A percentile compares a stretch with the other conserved stretches of the same genome.
These are phyloP conservation scores for Aradophagus sp. DNA, from an alignment of 1,140 invertebrate genomes.

Conservation along the genomic window DNA sequence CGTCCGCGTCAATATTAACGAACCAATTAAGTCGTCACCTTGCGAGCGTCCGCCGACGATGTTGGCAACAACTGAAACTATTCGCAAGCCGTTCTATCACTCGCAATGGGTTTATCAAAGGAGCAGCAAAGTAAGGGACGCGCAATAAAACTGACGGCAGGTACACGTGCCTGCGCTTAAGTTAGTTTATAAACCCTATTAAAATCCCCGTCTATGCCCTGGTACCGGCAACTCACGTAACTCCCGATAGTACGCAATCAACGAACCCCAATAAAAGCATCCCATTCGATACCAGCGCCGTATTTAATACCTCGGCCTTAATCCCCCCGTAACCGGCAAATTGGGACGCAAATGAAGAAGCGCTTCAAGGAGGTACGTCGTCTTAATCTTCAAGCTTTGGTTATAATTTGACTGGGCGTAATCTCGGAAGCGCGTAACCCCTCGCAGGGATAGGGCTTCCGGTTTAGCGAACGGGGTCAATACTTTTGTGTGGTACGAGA, in stretches of 20 bases:
- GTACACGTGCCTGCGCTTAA: constrained; percentile 2
- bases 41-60: no score
- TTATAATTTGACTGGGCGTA: constrained; percentile 4
- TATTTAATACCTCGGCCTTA: constrained; percentile 32
- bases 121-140: constrained; percentile 1
- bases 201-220: constrained; percentile 2
- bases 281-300: constrained; percentile 26
- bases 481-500: constrained; percentile 9
- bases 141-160: no score
- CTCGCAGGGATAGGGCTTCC: constrained; percentile 1
- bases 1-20: no score
- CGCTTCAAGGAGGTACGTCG: constrained; percentile 12
- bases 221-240: constrained; percentile 12
- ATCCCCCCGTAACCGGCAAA: constrained; percentile 23
- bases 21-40: no score
- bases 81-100: no score
- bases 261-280: constrained; percentile 37
- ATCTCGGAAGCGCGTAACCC: background rate
- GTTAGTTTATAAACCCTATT: constrained; percentile 17
- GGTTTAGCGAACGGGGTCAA: constrained; percentile 17
- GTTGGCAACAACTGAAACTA: no score
- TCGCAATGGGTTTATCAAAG: background rate
- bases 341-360: constrained; percentile 39
- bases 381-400: constrained; percentile 20
- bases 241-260: constrained; percentile 24